Conservation (phyloP, 2,113 vertebrate genomes). For the Calidris pugnax region DNA sequence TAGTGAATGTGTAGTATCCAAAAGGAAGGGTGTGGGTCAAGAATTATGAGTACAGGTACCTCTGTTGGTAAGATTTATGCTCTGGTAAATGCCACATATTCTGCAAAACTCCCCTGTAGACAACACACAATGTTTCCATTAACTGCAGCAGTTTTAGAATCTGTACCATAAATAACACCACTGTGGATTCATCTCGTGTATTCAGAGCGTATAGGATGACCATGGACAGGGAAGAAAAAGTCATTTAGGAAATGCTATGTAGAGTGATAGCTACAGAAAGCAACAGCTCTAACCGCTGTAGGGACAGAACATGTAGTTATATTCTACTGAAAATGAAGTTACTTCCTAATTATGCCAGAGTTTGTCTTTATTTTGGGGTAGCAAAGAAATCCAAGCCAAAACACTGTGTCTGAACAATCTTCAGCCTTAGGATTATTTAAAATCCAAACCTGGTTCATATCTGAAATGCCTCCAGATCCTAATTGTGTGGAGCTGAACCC, state of each 20-base stretch:
- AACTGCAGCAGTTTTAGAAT: background rate
- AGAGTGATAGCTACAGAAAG: background rate
- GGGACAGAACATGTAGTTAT: background rate
- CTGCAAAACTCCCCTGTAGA: background rate
- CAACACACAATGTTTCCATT: background rate
- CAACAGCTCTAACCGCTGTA: background rate
- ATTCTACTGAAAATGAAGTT: background rate
- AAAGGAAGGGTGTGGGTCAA: background rate
- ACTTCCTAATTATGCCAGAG: background rate
- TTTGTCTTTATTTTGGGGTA: background rate
- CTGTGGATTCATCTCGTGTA: background rate
- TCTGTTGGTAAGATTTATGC: background rate
- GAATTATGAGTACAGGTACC: background rate
- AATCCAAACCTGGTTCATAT: background rate
- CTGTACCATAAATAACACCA: constrained; percentile 18
- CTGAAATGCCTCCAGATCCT: background rate
- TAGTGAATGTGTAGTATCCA: background rate
- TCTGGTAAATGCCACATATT: background rate
- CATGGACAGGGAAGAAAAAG: accelerated
- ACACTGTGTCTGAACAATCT: background rate
- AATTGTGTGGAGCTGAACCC: background rate
- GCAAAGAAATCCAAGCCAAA: background rate
- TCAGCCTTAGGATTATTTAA: background rate
- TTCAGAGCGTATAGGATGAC: background rate
- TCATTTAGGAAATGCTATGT: background rate